These are phyloP conservation scores for Epizoanthus scotinus DNA, from an alignment of 92 coral and sea anemone species.

Conservation along the genomic window DNA sequence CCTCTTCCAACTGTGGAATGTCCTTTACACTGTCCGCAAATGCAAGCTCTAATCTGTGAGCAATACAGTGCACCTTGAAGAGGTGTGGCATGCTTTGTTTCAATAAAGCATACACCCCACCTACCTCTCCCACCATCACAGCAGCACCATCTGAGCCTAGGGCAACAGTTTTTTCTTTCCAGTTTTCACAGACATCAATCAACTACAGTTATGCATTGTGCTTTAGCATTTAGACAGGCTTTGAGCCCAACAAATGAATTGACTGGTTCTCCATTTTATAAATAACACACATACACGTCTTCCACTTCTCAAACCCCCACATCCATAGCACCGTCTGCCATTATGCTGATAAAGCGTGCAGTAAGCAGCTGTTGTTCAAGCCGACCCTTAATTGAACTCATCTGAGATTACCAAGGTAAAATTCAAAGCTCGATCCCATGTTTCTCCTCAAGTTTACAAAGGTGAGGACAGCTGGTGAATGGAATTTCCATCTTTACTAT, in stretches of 20 bases:
- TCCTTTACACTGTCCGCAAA: not conserved
- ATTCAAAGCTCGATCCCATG: constrained; percentile 38
- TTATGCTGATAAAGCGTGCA: constrained; percentile 29
- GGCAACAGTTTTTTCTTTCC: constrained; percentile 31
- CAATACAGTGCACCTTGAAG: constrained; percentile 29
- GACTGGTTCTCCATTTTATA: constrained; percentile 12
- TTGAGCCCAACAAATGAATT: constrained; percentile 17
- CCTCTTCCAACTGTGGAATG: constrained; percentile 22
- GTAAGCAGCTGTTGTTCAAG: no score
- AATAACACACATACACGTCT: constrained; percentile 26
- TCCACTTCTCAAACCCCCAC: constrained; percentile 26
- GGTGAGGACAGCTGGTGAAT: constrained; percentile 32
- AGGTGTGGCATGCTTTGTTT: constrained; percentile 34
- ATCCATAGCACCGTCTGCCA: constrained; percentile 31
- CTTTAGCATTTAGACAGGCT: constrained; percentile 28
- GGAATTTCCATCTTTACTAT: constrained; percentile 44
- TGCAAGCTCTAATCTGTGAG: constrained; percentile 23
- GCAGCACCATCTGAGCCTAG: constrained; percentile 47
- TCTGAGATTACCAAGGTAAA: no score
- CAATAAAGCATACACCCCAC: constrained; percentile 26
- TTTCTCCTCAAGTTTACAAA: constrained; percentile 26
- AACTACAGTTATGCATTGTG: constrained; percentile 21
- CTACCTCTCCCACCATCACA: constrained; percentile 38
- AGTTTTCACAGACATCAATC: constrained; percentile 21
- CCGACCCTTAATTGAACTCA: no score